A percentile compares a stretch with the other conserved stretches of the same genome.
Evolutionary conservation across 2,113 vertebrate species (phyloP).

Genomic region (Apodemus sylvaticus): DNA sequence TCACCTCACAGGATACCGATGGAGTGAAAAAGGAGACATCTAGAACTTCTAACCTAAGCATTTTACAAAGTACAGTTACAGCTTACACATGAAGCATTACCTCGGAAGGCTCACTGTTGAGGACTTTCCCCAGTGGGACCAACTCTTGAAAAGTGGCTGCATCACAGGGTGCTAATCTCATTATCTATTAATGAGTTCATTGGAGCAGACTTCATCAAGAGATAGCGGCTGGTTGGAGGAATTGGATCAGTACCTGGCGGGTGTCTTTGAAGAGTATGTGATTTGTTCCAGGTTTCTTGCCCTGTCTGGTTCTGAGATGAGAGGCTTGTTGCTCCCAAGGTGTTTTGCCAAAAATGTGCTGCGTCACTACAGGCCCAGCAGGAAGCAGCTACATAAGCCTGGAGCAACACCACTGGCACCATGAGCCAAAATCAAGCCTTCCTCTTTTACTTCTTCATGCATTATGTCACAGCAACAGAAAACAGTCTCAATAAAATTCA

Average conservation of each 20-base stretch:
- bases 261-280: background rate
- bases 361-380: background rate
- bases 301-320: background rate
- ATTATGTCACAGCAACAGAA: background rate
- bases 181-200: background rate
- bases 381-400: too few relatives aligned
- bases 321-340: background rate
- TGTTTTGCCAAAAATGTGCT: background rate
- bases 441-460: background rate
- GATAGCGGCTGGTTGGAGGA: background rate
- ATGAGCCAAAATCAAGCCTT: background rate
- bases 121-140: too few relatives aligned
- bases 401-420: background rate
- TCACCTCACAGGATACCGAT: background rate
- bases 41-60: constrained; percentile 11
- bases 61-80: background rate
- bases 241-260: background rate
- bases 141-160: background rate
- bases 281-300: background rate
- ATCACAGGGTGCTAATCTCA: background rate
- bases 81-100: background rate
- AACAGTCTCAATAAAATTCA: background rate
- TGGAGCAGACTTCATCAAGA: background rate
- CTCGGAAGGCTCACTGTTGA: background rate
- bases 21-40: background rate